phyloP scores from a whole-genome alignment of 2,888 invertebrate genomes.

The Mechanitis mazaeus region DNA sequence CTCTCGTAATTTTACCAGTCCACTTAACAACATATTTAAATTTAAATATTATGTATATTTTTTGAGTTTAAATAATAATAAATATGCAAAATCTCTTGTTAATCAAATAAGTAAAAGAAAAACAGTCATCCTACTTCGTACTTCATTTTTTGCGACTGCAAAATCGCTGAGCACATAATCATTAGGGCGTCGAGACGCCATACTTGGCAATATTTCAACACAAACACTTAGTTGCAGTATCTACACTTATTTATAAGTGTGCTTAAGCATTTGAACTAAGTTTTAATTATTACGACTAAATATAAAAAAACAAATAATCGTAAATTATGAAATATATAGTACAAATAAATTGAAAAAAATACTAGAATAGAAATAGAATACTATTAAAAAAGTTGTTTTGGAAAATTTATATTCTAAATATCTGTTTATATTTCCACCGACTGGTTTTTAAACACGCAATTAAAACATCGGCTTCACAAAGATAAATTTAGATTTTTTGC shows the following conservation, averaged over 20 bases:
- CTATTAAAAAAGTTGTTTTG: too few species aligned
- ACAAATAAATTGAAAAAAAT: too few species aligned
- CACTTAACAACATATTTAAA: too few species aligned
- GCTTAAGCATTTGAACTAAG: neutral
- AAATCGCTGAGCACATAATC: constrained; percentile 16
- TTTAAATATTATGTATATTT: too few species aligned
- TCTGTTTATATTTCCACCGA: too few species aligned
- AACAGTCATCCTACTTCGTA: constrained; percentile 9
- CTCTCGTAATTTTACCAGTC: too few species aligned
- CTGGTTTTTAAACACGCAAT: neutral
- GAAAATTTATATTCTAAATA: too few species aligned
- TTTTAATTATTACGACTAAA: neutral
- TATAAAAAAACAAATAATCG: neutral
- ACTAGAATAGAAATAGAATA: too few species aligned
- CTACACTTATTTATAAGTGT: constrained; percentile 8
- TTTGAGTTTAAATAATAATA: too few species aligned
- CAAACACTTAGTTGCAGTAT: constrained; percentile 7
- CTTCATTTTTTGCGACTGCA: constrained; percentile 11
- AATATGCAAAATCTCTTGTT: too few species aligned
- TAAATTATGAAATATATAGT: too few species aligned
- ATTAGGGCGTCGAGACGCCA: constrained; percentile 19
- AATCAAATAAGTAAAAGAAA: neutral
- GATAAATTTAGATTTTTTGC: constrained; percentile 19
- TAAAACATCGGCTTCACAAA: constrained; percentile 8
- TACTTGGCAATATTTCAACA: constrained; percentile 19